phyloP scores from a whole-genome alignment of 2,888 invertebrate species.

The Scaptomyza polygonia region DNA sequence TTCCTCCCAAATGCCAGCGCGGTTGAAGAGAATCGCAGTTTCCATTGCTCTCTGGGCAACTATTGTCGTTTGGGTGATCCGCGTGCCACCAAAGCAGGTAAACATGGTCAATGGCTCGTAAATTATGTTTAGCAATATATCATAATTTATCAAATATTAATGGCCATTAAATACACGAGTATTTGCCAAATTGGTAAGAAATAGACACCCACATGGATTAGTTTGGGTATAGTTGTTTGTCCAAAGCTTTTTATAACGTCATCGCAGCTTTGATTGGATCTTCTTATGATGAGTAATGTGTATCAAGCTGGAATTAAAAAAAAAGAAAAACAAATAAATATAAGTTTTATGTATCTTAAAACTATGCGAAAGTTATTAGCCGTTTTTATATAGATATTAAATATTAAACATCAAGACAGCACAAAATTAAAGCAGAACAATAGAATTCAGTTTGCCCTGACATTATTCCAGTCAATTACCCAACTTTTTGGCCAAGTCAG shows the following conservation, averaged over 20 bases:
- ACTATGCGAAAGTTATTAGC: too few species aligned
- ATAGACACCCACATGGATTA: slow-evolving; percentile 56
- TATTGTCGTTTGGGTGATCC: slow-evolving; percentile 92
- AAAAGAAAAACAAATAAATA: too few species aligned
- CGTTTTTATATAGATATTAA: too few species aligned
- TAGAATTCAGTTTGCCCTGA: slow-evolving; percentile 34
- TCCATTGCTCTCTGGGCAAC: slow-evolving; percentile 90
- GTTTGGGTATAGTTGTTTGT: not conserved
- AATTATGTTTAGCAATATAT: slow-evolving; percentile 59
- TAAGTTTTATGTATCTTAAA: too few species aligned
- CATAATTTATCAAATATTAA: slow-evolving; percentile 77
- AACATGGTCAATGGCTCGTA: slow-evolving; percentile 32
- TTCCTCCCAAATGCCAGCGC: slow-evolving; percentile 89
- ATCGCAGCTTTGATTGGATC: slow-evolving; percentile 48
- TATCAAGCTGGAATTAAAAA: slow-evolving; percentile 1
- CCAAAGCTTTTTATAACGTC: slow-evolving; percentile 54
- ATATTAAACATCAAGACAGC: not conserved
- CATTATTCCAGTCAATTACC: slow-evolving; percentile 56
- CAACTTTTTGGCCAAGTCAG: slow-evolving; percentile 38
- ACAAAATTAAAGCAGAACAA: slow-evolving; percentile 38
- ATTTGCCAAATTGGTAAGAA: slow-evolving; percentile 39
- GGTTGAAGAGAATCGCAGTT: slow-evolving; percentile 89
- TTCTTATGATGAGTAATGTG: slow-evolving; percentile 39
- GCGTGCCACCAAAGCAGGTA: slow-evolving; percentile 92
- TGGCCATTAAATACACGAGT: slow-evolving; percentile 50